Conservation (phyloP, 2,888 invertebrate species). For the Meghimatium bilineatum region DNA sequence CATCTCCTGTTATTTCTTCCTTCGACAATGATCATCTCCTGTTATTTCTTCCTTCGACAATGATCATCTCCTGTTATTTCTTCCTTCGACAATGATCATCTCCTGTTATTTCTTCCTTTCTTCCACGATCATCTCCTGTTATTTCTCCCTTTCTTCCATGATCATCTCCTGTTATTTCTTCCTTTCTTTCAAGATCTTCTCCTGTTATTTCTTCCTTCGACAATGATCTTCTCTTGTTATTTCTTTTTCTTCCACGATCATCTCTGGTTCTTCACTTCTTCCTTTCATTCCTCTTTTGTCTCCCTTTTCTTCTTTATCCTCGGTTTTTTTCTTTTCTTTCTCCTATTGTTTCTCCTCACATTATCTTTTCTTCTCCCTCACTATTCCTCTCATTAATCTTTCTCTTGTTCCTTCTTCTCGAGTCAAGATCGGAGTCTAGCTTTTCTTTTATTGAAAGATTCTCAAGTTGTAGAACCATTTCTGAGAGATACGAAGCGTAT, state of each 20-base stretch:
- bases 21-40: not conserved
- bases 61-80: not conserved
- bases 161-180: not conserved
- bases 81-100: not conserved
- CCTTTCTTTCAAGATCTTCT: not conserved
- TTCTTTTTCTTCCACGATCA: not conserved
- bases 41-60: not conserved
- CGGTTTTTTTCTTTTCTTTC: not conserved
- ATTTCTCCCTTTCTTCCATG: not conserved
- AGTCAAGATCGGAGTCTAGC: too few species aligned
- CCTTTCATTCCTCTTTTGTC: not conserved
- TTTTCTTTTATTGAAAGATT: too few species aligned
- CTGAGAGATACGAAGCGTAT: too few species aligned
- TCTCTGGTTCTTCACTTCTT: not conserved
- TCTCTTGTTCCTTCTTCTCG: too few species aligned
- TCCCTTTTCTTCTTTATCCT: not conserved
- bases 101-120: not conserved
- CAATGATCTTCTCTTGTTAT: not conserved
- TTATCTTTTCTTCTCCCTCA: not conserved
- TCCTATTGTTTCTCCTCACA: not conserved
- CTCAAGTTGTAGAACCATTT: too few species aligned
- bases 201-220: not conserved
- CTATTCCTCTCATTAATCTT: too few species aligned
- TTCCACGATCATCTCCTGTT: not conserved
- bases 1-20: too few species aligned